Evolutionary conservation across 2,888 invertebrate genomes (phyloP), one percentile per base, ranked within the genome.

Genomic region (Nymphalis polychloros): DNA sequence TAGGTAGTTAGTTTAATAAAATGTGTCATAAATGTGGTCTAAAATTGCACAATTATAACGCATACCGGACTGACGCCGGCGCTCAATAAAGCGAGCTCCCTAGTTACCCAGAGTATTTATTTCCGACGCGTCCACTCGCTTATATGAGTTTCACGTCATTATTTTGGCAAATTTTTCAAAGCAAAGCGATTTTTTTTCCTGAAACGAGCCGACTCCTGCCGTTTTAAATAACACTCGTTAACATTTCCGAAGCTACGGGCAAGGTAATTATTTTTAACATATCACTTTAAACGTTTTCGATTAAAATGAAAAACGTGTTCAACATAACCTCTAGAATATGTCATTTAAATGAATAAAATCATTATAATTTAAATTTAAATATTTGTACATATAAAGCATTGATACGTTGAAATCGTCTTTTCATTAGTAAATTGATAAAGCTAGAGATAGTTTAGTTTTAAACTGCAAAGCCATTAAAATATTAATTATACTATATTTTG

Each of bases 221-320:
- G 80, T 80, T 86, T 75, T 88, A 89, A 91, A 90, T 89, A 90
- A 84, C 89, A 84, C 90, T 90, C 90, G 89, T 91, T 91, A 89
- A 90, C 90, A 88, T 89, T 82, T 80, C 82, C 82, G 81, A 81
- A 77, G 85, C 83, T 84, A 85, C 84, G 83, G 83, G 79, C 77
- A 76, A 75, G 78, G 78, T 83, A 87, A 88, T 89, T 88, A 89
- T 88, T 85, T 87, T 84, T 79, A 82, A 85, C 86, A 87, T 84
- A 83, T 84, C 82, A 84, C 87, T 88, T 87, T 85, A 86, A 86
- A 85, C 83, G 84, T 83, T 83, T 31, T 85, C 87, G 83, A 88
- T 88, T 86, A 86, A 88, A 87, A 84, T 78, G 71, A 71, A 70
- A 76, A 77, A 69, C 50, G 57, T 64, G 62, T 62, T 62, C 62